Percentiles rank a stretch among this genome's conserved stretches.
phyloP scores from a whole-genome alignment of 2,113 vertebrate genomes.

The Mobula birostris region DNA sequence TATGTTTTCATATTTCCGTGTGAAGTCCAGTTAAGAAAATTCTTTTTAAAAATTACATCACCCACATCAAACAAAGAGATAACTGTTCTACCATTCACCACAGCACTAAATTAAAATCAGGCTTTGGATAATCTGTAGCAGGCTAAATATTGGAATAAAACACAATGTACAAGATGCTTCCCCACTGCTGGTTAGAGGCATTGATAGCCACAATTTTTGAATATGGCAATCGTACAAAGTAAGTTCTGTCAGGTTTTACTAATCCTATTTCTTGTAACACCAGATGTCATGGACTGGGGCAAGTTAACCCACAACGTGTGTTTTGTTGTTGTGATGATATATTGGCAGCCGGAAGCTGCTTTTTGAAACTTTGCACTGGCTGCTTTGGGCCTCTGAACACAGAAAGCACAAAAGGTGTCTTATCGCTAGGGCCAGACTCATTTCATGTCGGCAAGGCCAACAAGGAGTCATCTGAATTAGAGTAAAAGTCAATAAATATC shows the following conservation, averaged over 20 bases:
- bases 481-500: neutral
- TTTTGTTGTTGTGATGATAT: neutral
- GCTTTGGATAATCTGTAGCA: neutral
- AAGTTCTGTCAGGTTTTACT: neutral
- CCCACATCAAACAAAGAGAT: neutral
- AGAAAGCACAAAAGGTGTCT: neutral
- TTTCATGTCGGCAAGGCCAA: neutral
- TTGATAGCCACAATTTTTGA: neutral
- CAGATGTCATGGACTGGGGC: neutral
- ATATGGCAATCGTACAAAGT: neutral
- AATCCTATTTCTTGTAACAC: neutral
- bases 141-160: constrained; percentile 18
- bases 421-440: neutral
- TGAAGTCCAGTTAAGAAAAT: constrained; percentile 6
- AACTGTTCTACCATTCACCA: neutral
- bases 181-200: neutral
- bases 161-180: neutral
- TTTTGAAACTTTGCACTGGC: neutral
- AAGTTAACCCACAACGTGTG: neutral
- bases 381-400: neutral
- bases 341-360: neutral
- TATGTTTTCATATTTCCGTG: constrained; percentile 34
- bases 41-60: neutral
- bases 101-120: constrained; percentile 3
- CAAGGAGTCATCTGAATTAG: neutral